These are phyloP conservation scores for Chroicocephalus ridibundus DNA, from an alignment of 2,113 vertebrate species.

Conservation along the genomic window DNA sequence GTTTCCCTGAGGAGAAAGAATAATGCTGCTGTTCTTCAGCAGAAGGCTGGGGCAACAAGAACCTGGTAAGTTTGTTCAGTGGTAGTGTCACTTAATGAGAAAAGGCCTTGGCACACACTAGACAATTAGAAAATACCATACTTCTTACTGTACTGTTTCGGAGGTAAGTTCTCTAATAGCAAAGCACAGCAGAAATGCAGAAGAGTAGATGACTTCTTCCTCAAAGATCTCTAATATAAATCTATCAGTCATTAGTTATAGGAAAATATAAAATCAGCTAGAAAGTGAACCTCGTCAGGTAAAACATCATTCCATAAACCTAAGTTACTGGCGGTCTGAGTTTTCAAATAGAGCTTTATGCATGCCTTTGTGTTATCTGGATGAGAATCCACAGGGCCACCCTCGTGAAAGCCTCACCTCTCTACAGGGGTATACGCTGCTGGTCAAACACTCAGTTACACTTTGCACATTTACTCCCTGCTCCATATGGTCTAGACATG, in stretches of 20 bases:
- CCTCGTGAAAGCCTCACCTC: background rate
- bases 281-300: background rate
- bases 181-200: background rate
- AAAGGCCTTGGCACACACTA: background rate
- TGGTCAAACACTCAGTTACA: background rate
- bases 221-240: background rate
- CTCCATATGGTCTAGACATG: background rate
- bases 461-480: background rate
- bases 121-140: background rate
- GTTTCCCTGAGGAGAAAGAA: background rate
- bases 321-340: background rate
- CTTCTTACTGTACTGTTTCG: background rate
- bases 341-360: background rate
- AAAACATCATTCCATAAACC: background rate
- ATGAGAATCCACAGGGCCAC: background rate
- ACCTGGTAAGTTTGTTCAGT: background rate
- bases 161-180: background rate
- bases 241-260: fast-evolving
- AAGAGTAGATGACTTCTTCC: background rate
- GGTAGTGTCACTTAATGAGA: background rate
- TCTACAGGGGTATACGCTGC: background rate
- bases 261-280: background rate
- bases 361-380: background rate
- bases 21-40: background rate
- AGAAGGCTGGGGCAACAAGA: background rate